These are phyloP conservation scores for Henricia sp. DNA, from an alignment of 53 echinoderm and acorn worm species.

Conservation along the genomic window DNA sequence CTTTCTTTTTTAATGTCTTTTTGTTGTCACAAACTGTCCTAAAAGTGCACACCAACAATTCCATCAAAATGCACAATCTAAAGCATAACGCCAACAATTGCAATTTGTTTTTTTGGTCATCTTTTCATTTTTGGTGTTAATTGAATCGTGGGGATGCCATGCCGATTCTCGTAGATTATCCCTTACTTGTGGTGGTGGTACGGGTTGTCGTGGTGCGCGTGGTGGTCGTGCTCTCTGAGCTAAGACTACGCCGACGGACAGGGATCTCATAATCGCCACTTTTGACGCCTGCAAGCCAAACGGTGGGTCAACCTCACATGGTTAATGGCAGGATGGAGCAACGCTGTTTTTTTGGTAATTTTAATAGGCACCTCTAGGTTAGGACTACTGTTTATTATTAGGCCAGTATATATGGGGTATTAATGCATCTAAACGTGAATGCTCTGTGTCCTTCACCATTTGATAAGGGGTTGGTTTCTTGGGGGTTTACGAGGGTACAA, in stretches of 20 bases:
- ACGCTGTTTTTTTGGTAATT: conserved; percentile 38
- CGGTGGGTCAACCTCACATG: conserved; percentile 37
- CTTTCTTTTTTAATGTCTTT: no score
- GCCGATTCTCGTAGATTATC: conserved; percentile 49
- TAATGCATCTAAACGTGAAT: conserved; percentile 15
- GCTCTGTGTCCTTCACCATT: conserved; percentile 40
- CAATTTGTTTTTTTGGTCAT: not conserved
- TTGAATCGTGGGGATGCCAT: conserved; percentile 33
- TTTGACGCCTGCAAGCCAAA: conserved; percentile 87
- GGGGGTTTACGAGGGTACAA: conserved; percentile 8
- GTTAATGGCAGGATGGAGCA: conserved; percentile 39
- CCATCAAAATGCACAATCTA: conserved; percentile 26
- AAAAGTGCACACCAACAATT: no score
- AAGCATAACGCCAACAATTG: not conserved
- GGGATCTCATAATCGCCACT: conserved; percentile 97
- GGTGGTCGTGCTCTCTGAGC: conserved; percentile 94
- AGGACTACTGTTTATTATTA: conserved; percentile 57
- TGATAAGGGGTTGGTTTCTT: not conserved
- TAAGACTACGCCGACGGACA: conserved; percentile 87
- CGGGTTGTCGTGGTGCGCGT: conserved; percentile 98
- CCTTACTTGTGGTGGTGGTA: conserved; percentile 99
- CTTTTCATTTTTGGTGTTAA: conserved; percentile 10
- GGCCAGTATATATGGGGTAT: conserved; percentile 42
- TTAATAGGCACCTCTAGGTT: conserved; percentile 27
- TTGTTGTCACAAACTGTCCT: no score